Evolutionary conservation across 2,113 vertebrate species (phyloP), one percentile per base, ranked within the genome.

Genomic region (Jacana jacana): DNA sequence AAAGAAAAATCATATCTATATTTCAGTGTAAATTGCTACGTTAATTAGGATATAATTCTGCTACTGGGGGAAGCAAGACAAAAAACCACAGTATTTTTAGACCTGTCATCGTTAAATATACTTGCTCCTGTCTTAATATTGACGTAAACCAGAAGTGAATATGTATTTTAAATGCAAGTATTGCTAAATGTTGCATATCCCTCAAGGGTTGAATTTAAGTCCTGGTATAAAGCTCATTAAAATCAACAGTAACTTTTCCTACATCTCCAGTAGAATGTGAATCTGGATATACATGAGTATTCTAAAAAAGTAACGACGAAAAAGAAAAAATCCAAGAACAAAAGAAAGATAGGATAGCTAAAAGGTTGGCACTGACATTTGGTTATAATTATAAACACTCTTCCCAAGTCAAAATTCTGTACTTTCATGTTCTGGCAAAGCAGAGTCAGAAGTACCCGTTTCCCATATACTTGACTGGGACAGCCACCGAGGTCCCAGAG

Each of bases 41-140:
- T 78, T 96, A 97, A 92, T 79, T 93, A 60, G 72, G 63, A 92
- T 86, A 95, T 73, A 96, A 93, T 82, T 84, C 18, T 16, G 81
- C 81, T 88, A 78, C 63, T 92, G 71, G 78, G 54, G 69, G 75
- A 85, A 95, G 54, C 28, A 78, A 40, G 69, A 81, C 71, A 91
- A 68, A 70, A 97, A 96, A 49, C 75, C 82, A 46, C 3, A 64
- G 51, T 91, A 94, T 95, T 97, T 97, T 96, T 96, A 95, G 77
- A 66, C 72, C 22, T 69, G 31, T 78, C 73, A 31, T 52, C 73
- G 37, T 93, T 95, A 97, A 96, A 95, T 87, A 86, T 81, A 92
- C 54, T 68, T 83, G 48, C 48, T 76, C 65, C 89, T 72, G 66
- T 93, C 90, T 97, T 93, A 88, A 82, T 85, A 96, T 81, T 61